A percentile compares a stretch with the other conserved stretches of the same genome.
These are phyloP conservation scores for Baryphthengus martii DNA, from an alignment of 2,113 vertebrate genomes.

Conservation along the genomic window DNA sequence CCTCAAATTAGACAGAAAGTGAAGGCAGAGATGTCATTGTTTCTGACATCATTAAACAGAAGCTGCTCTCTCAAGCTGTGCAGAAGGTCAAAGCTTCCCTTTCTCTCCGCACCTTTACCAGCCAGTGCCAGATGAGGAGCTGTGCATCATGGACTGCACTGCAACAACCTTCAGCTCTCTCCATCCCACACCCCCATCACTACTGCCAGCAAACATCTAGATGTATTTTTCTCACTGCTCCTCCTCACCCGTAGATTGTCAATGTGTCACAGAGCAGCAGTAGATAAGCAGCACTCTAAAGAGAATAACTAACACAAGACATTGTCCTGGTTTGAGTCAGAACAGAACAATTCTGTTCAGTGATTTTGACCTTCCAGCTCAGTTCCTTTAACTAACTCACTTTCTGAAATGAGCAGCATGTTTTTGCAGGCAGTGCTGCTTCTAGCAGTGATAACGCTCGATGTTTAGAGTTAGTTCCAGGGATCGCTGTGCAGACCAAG, in stretches of 20 bases:
- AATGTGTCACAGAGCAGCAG: background rate
- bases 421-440: too few relatives aligned
- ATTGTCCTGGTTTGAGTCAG: too few relatives aligned
- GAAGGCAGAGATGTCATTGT: background rate
- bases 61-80: background rate
- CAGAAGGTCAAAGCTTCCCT: background rate
- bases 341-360: too few relatives aligned
- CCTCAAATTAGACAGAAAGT: background rate
- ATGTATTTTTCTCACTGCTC: background rate
- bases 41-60: background rate
- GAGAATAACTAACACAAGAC: background rate
- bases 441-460: too few relatives aligned
- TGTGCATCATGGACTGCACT: background rate
- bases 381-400: too few relatives aligned
- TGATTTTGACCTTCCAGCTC: too few relatives aligned
- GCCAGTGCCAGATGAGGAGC: background rate
- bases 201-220: background rate
- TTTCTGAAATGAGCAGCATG: too few relatives aligned
- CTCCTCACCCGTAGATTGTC: background rate
- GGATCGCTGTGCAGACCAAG: too few relatives aligned
- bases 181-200: background rate
- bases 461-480: too few relatives aligned
- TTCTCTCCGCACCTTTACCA: background rate
- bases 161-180: background rate
- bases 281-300: background rate